Base-by-base conservation (phyloP, 2,797 vertebrate species). In the Anabas testudineus region DNA sequence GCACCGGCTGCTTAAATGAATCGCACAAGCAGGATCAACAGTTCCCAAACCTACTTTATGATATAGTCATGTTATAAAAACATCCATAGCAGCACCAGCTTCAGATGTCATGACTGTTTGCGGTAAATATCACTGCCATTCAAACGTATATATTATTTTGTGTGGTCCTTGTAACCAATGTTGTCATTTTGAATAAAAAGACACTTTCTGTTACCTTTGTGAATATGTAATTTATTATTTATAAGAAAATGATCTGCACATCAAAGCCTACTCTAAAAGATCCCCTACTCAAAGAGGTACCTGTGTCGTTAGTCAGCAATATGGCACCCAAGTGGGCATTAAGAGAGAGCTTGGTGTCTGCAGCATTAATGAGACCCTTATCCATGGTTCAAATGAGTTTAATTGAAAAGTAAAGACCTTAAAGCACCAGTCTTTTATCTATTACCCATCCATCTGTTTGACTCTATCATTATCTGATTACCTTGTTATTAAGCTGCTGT, bases 351-450 rank as follows among this genome's bases (percentile, higher is more conserved):
- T 37, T 47, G 30, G 57, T 78, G 83, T 80, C 68, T 78, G 51
- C 43, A 53, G 58, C 84, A 88, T 84, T 81, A 85, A 83, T 81
- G 80, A 85, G 73, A 86, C 66, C 72, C 57, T 69, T 77, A 78
- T 62, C 62, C 39, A 60, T 67, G 51, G 55, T 81, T 85, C 49
- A 83, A 80, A 85, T 81, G 56, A 67, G 69, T 82, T 87, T 87
- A 84, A 90, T 77, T 89, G 77, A 83, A 87, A 83, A 84, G 49
- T 51, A 39, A 76, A 70, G 71, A 76, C 69, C 74, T 74, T 71
- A 77, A 83, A 84, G 72, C 64, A 57, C 14, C 51, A 47, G 48
- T 69, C 59, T 71, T 83, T 68, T 67, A 76, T 74, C 76, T 81
- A 28, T 26, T 7, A 77, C 21, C 65, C 70, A 79, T 81, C 71